A percentile compares a stretch with the other conserved stretches of the same genome.
phyloP scores from a whole-genome alignment of 2,113 vertebrate genomes.

The Anser cygnoides region DNA sequence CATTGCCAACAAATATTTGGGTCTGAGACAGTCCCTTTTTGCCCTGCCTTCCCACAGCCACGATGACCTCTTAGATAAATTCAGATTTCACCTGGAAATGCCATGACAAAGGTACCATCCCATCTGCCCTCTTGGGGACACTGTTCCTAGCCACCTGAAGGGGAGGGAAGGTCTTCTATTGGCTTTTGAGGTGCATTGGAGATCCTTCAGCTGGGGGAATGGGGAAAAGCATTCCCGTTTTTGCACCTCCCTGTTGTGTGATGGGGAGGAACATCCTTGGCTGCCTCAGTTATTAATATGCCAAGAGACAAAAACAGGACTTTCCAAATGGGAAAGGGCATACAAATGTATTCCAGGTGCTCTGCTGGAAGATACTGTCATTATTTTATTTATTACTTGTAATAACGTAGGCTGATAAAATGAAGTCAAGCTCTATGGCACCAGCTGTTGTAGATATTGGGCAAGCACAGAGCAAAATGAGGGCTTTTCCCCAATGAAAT shows the following conservation, averaged over 20 bases:
- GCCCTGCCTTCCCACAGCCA: not conserved
- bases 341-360: not conserved
- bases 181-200: not conserved
- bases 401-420: not conserved
- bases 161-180: not conserved
- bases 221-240: not conserved
- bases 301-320: not conserved
- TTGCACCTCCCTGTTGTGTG: not conserved
- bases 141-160: not conserved
- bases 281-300: not conserved
- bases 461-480: not conserved
- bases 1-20: not conserved
- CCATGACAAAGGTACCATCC: not conserved
- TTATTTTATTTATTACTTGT: not conserved
- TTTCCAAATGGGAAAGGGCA: not conserved
- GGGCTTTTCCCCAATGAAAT: rapidly evolving
- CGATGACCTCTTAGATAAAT: not conserved
- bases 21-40: not conserved
- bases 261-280: not conserved
- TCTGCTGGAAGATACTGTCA: not conserved
- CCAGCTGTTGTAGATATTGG: not conserved
- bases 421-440: not conserved
- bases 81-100: not conserved
- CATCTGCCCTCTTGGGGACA: not conserved
- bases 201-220: not conserved